Evolutionary conservation across 2,797 vertebrate genomes (phyloP).

Genomic region (Ibycter americanus): DNA sequence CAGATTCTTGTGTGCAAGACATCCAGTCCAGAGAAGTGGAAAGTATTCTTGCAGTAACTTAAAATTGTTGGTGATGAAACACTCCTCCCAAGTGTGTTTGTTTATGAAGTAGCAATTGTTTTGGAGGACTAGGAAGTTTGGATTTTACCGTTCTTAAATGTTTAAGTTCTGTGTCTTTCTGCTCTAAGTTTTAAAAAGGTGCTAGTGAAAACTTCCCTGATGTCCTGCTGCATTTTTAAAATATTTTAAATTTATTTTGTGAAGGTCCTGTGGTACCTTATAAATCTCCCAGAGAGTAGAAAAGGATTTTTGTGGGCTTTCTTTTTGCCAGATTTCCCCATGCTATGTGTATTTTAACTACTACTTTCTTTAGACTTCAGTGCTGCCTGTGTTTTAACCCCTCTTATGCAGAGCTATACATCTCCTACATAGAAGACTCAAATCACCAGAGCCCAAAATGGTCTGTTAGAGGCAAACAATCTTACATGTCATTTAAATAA

Average conservation of each 20-base stretch:
- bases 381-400: neutral
- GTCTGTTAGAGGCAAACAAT: neutral
- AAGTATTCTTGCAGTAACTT: neutral
- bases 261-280: slow-evolving; percentile 23
- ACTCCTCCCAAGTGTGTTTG: neutral
- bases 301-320: slow-evolving; percentile 48
- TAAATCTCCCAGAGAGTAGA: slow-evolving; percentile 22
- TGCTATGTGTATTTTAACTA: slow-evolving; percentile 6
- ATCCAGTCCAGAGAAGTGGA: neutral
- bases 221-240: neutral
- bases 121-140: neutral
- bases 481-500: neutral
- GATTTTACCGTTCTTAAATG: neutral
- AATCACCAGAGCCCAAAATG: neutral
- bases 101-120: neutral
- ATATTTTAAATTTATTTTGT: slow-evolving; percentile 12
- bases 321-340: slow-evolving; percentile 2
- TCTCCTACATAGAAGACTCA: neutral
- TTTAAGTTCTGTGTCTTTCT: neutral
- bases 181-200: neutral
- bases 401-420: neutral
- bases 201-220: neutral
- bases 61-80: neutral
- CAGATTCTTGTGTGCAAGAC: neutral
- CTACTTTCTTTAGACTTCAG: neutral